Conservation (phyloP, 2,113 vertebrate species). For the Myrmecophaga tridactyla region DNA sequence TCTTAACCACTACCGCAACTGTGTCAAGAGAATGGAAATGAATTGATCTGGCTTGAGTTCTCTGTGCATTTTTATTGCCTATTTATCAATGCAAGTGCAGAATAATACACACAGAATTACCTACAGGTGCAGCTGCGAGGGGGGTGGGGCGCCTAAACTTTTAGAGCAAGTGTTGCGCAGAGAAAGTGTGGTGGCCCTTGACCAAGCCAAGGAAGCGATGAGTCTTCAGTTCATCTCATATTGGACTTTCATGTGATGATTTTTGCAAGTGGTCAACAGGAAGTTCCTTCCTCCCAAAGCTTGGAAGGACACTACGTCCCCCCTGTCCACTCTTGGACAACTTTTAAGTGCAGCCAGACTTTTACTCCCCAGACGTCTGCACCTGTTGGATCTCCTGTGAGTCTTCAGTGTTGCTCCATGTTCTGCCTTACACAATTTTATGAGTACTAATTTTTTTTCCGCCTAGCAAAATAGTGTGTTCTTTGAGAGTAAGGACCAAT, state of each 20-base stretch:
- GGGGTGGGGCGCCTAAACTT: neutral
- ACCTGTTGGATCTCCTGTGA: fast-evolving
- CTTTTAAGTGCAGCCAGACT: fast-evolving
- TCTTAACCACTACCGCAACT: neutral
- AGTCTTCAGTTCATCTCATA: too few relatives aligned
- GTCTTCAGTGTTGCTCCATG: too few relatives aligned
- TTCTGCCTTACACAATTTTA: neutral
- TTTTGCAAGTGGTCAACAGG: neutral
- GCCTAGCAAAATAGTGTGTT: fast-evolving
- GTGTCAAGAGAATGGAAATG: conserved; percentile 74
- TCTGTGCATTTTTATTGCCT: conserved; percentile 66
- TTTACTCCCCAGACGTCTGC: neutral
- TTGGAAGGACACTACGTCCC: neutral
- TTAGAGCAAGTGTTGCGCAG: neutral
- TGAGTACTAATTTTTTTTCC: fast-evolving
- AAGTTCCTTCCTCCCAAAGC: fast-evolving
- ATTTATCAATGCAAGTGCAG: conserved; percentile 57
- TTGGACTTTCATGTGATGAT: neutral
- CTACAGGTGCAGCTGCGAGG: neutral
- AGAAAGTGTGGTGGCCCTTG: neutral
- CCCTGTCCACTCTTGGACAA: fast-evolving
- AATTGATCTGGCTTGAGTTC: conserved; percentile 52
- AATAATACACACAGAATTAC: neutral
- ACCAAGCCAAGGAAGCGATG: fast-evolving
- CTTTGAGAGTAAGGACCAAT: neutral